A percentile compares a stretch with the other conserved stretches of the same genome.
phyloP scores from a whole-genome alignment of 92 coral and sea anemone genomes.

The Epizoanthus ramosus region DNA sequence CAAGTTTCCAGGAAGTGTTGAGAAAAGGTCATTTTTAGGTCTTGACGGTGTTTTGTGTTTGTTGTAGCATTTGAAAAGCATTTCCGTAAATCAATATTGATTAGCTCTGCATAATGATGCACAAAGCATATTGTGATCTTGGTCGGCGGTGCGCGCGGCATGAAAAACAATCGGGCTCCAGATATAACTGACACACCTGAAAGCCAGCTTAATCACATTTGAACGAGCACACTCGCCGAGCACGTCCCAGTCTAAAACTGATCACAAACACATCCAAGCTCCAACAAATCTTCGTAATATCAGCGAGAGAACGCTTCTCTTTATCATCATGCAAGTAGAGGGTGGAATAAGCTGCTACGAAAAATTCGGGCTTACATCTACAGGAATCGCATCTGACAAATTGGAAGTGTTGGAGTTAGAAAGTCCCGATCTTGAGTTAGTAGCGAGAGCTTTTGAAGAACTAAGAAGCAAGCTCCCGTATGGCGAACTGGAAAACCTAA shows the following conservation, averaged over 20 bases:
- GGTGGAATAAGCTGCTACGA: slow-evolving; percentile 15
- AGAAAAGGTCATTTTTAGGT: not conserved
- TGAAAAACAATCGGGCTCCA: slow-evolving; percentile 9
- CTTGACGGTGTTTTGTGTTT: slow-evolving; percentile 5
- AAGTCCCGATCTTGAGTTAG: slow-evolving; percentile 38
- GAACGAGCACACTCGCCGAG: not conserved
- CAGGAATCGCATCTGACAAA: slow-evolving; percentile 5
- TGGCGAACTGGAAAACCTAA: slow-evolving; percentile 51
- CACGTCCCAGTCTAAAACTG: not conserved
- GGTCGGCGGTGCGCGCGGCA: slow-evolving; percentile 6
- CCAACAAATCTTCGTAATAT: too few relatives aligned
- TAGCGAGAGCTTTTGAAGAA: slow-evolving; percentile 56
- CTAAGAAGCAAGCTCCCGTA: slow-evolving; percentile 55
- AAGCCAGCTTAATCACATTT: not conserved
- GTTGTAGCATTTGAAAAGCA: slow-evolving; percentile 33
- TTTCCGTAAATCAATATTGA: slow-evolving; percentile 34
- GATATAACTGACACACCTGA: not conserved
- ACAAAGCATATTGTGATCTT: slow-evolving; percentile 38
- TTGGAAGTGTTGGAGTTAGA: slow-evolving; percentile 20
- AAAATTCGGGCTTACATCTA: slow-evolving; percentile 13
- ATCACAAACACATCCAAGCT: not conserved
- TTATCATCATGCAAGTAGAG: slow-evolving; percentile 20
- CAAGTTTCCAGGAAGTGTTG: not conserved
- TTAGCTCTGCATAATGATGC: slow-evolving; percentile 24
- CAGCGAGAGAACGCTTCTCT: too few relatives aligned